phyloP scores from a whole-genome alignment of 2,113 vertebrate genomes.

The Crypturellus undulatus region DNA sequence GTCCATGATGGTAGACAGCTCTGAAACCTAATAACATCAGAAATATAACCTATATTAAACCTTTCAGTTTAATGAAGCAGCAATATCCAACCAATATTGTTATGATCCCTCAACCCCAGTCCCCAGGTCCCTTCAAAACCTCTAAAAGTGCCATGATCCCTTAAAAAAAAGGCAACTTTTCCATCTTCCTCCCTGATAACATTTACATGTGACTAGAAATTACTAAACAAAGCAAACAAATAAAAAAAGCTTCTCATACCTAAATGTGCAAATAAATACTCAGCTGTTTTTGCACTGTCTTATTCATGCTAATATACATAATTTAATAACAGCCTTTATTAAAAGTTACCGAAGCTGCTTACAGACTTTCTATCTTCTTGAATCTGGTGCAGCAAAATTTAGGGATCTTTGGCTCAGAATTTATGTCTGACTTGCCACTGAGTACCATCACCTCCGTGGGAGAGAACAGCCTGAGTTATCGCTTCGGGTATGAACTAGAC shows the following conservation, averaged over 20 bases:
- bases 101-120: neutral
- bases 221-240: neutral
- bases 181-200: neutral
- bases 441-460: constrained; percentile 29
- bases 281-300: neutral
- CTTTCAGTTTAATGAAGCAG: neutral
- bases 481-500: neutral
- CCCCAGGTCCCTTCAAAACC: neutral
- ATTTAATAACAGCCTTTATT: neutral
- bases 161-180: neutral
- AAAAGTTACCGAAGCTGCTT: neutral
- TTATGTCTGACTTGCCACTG: neutral
- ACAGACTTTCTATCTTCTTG: neutral
- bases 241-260: neutral
- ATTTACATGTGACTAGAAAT: neutral
- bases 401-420: constrained; percentile 18
- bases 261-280: neutral
- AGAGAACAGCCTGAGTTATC: constrained; percentile 42
- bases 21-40: neutral
- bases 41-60: neutral
- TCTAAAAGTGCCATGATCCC: neutral
- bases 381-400: neutral
- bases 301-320: neutral
- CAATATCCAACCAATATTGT: neutral
- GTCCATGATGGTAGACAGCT: neutral